Base-by-base conservation (phyloP, 2,113 vertebrate species). In the Girardinichthys multiradiatus region DNA sequence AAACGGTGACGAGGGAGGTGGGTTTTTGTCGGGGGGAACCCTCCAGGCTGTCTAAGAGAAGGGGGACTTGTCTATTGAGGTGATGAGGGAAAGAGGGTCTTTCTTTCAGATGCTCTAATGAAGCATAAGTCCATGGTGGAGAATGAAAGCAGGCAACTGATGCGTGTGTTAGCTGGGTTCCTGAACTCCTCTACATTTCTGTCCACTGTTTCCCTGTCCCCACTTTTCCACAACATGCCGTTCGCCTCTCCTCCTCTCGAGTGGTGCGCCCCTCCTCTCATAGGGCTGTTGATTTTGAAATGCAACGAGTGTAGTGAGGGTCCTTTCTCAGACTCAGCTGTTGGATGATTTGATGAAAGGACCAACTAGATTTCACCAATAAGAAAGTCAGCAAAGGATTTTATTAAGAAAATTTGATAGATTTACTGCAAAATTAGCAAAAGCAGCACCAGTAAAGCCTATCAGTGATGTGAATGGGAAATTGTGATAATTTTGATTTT, bases 31-130 rank as follows among this genome's bases (percentile, higher is more conserved):
- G 87, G 78, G 78, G 79, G 80, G 78, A 82, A 58, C 75, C 83
- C 91, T 89, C 84, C 80, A 81, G 92, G 90, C 88, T 80, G 58
- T 75, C 80, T 65, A 69, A 68, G 81, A 80, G 75, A 86, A 79
- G 74, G 86, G 88, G 87, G 79, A 81, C 80, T 35, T 15, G 81
- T 91, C 89, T 88, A 91, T 93, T 93, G 92, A 93, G 91, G 91
- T 86, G 90, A 86, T 85, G 86, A 84, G 83, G 68, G 81, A 84
- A 87, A 83, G 81, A 72, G 77, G 89, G 84, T 89, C 87, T 89
- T 87, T 89, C 83, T 93, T 94, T 94, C 92, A 93, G 94, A 87
- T 73, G 57, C 84, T 87, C 86, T 93, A 94, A 94, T 95, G 92
- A 94, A 93, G 90, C 92, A 91, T 86, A 91, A 90, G 89, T 84